Evolutionary conservation across 2,113 vertebrate species (phyloP).

Genomic region (Lamprologus callipterus): DNA sequence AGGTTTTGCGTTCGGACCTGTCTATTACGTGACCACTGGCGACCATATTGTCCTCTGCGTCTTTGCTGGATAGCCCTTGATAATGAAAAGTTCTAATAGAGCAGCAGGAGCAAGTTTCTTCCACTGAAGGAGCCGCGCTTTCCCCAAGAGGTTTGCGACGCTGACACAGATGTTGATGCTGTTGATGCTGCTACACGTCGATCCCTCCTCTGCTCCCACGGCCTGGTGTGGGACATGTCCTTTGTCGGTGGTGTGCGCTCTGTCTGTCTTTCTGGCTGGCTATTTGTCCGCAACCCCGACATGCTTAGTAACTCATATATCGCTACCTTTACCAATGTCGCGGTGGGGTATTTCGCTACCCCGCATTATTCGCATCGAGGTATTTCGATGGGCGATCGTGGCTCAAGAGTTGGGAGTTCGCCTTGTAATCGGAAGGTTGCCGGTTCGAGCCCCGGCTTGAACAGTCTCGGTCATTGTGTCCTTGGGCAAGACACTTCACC

Average conservation of each 20-base stretch:
- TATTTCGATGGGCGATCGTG: too few species aligned
- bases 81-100: neutral
- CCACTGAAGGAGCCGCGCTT: neutral
- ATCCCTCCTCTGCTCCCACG: neutral
- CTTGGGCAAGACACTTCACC: too few species aligned
- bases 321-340: neutral
- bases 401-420: too few species aligned
- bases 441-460: too few species aligned
- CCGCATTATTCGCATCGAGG: neutral
- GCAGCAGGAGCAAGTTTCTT: neutral
- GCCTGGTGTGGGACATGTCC: neutral
- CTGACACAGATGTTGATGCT: neutral
- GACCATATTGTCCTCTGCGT: neutral
- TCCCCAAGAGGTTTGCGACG: neutral
- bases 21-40: neutral
- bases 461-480: too few species aligned
- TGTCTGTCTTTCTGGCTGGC: neutral
- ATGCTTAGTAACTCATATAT: neutral
- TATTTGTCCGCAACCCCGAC: neutral
- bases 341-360: neutral
- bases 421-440: too few species aligned
- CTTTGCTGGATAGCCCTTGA: neutral
- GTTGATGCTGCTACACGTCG: neutral
- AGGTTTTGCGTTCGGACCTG: neutral
- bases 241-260: neutral